Conservation (phyloP, 2,113 vertebrate species). For the Thymallus thymallus region DNA sequence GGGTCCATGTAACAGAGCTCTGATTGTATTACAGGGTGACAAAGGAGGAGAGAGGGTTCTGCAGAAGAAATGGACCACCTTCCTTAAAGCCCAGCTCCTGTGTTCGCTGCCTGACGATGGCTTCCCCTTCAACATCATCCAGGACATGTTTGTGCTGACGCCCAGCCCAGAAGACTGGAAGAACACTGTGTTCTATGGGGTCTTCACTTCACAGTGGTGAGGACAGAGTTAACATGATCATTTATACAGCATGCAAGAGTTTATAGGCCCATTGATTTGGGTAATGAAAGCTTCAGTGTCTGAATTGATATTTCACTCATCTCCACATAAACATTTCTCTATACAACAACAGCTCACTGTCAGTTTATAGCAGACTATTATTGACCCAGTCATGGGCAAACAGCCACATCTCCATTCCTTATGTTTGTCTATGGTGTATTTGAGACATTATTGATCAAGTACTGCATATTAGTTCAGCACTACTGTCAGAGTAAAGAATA, state of each 20-base stretch:
- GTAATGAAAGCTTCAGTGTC: neutral
- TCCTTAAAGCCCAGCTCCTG: conserved; percentile 92
- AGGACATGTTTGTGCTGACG: conserved; percentile 90
- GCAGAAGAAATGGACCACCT: conserved; percentile 96
- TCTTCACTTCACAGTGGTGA: conserved; percentile 96
- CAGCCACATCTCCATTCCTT: neutral
- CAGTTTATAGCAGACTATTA: conserved; percentile 7
- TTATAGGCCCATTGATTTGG: neutral
- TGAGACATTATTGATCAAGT: neutral
- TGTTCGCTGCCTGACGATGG: conserved; percentile 88
- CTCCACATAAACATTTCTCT: neutral
- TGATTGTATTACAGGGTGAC: conserved; percentile 79
- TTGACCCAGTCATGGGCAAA: neutral
- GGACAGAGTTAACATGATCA: conserved; percentile 10
- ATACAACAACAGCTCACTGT: conserved; percentile 1
- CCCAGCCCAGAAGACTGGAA: conserved; percentile 80
- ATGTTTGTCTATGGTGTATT: neutral
- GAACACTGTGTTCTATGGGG: conserved; percentile 86
- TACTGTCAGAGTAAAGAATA: neutral
- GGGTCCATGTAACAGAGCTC: neutral
- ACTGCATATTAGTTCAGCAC: neutral
- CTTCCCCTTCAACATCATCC: conserved; percentile 95
- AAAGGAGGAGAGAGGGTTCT: conserved; percentile 90
- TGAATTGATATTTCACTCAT: neutral
- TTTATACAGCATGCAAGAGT: neutral